Conservation (phyloP, 2,888 invertebrate genomes). For the Netelia virgata region DNA sequence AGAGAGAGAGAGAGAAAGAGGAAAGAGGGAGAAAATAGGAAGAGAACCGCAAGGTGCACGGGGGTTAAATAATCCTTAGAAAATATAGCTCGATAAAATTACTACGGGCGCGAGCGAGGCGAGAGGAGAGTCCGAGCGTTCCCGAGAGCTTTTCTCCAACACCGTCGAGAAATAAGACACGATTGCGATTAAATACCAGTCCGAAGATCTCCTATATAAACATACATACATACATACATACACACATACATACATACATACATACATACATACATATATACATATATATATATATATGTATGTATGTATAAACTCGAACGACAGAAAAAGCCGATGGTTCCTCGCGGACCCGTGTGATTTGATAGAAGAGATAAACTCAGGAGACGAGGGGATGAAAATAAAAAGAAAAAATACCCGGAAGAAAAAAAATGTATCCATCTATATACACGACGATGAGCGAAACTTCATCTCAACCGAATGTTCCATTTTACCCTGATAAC, state of each 20-base stretch:
- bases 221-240: too few species aligned
- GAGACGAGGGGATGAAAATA: too few species aligned
- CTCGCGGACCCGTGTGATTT: too few species aligned
- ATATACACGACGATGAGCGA: too few species aligned
- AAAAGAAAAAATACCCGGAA: too few species aligned
- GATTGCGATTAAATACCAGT: constrained; percentile 56
- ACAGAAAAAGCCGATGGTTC: too few species aligned
- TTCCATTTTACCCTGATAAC: too few species aligned
- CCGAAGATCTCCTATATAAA: too few species aligned
- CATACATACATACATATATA: too few species aligned
- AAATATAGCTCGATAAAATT: constrained; percentile 67
- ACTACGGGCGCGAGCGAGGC: constrained; percentile 14
- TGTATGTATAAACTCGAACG: not conserved
- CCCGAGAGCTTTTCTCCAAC: constrained; percentile 37
- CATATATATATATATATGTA: not conserved
- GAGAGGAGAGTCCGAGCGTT: not conserved
- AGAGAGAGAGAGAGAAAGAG: not conserved
- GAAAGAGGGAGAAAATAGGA: not conserved
- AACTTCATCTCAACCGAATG: too few species aligned
- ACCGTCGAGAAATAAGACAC: constrained; percentile 39
- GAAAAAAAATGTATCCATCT: too few species aligned
- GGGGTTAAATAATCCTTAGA: constrained; percentile 61
- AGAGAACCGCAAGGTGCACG: constrained; percentile 10
- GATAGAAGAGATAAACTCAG: too few species aligned
- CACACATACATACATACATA: not conserved